Percentiles rank a stretch among this genome's conserved stretches.
These are phyloP conservation scores for Mormoops blainvillei DNA, from an alignment of 2,113 vertebrate genomes.

Conservation along the genomic window DNA sequence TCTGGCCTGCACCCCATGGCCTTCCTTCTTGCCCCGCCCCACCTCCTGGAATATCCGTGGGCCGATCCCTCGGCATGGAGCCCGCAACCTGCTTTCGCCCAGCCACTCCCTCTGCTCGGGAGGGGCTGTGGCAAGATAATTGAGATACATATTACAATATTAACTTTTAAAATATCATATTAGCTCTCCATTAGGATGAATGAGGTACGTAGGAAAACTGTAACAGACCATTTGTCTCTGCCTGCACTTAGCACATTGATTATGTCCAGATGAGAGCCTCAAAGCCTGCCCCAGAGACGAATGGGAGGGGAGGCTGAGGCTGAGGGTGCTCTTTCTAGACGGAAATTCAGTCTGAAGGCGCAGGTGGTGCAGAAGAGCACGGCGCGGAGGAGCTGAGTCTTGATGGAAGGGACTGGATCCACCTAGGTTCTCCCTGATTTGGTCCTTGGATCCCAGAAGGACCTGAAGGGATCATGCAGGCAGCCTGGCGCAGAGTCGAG, in stretches of 20 bases:
- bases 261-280: not conserved
- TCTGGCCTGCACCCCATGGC: not conserved
- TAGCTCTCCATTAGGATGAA: conserved; percentile 54
- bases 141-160: conserved; percentile 42
- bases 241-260: not conserved
- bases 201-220: not conserved
- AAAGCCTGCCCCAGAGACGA: not conserved
- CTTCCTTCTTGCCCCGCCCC: not conserved
- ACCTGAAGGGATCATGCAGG: not conserved
- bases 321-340: not conserved
- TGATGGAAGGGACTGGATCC: not conserved
- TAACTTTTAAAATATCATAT: conserved; percentile 38
- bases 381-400: fast-evolving
- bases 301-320: not conserved
- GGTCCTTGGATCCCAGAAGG: not conserved
- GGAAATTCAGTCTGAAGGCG: not conserved
- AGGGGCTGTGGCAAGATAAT: not conserved
- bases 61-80: fast-evolving
- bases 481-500: too few species aligned
- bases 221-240: conserved; percentile 17
- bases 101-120: fast-evolving
- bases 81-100: not conserved
- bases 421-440: not conserved
- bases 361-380: too few species aligned
- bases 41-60: not conserved